phyloP scores from a whole-genome alignment of 2,797 vertebrate species.

The Tapirus indicus region DNA sequence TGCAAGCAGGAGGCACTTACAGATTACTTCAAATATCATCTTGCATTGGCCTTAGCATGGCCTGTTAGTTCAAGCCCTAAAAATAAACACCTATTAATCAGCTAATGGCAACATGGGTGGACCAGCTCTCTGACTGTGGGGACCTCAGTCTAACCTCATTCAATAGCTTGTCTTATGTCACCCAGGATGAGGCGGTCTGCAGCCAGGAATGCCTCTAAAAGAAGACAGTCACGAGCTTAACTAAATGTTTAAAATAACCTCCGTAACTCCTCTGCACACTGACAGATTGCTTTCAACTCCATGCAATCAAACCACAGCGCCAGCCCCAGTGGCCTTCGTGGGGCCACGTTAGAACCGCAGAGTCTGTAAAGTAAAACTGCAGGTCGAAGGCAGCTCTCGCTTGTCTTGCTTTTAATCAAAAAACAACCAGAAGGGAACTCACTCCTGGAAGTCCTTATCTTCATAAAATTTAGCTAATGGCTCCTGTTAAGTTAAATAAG shows the following conservation, averaged over 20 bases:
- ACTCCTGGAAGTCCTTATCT: slow-evolving; percentile 77
- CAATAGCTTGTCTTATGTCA: slow-evolving; percentile 86
- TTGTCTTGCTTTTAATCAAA: slow-evolving; percentile 80
- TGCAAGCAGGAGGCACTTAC: slow-evolving; percentile 86
- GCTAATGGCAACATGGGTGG: slow-evolving; percentile 88
- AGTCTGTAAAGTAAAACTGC: slow-evolving; percentile 72
- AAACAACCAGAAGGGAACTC: slow-evolving; percentile 61
- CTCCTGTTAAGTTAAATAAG: slow-evolving; percentile 71
- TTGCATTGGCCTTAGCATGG: slow-evolving; percentile 87
- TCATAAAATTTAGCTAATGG: slow-evolving; percentile 68
- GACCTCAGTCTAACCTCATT: slow-evolving; percentile 84
- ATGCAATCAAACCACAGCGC: slow-evolving; percentile 74
- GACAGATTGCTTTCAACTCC: slow-evolving; percentile 85
- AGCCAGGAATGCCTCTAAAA: slow-evolving; percentile 86
- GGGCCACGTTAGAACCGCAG: background rate
- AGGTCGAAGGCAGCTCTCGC: slow-evolving; percentile 45
- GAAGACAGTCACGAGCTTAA: slow-evolving; percentile 82
- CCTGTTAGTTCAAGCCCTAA: slow-evolving; percentile 90
- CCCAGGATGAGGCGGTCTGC: slow-evolving; percentile 87
- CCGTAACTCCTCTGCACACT: slow-evolving; percentile 85
- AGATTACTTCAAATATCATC: slow-evolving; percentile 89
- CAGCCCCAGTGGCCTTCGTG: background rate
- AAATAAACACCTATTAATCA: slow-evolving; percentile 94
- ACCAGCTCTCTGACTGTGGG: slow-evolving; percentile 86
- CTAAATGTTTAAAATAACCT: slow-evolving; percentile 91